Evolutionary conservation across 2,888 invertebrate species (phyloP), one percentile per base, ranked within the genome.

Genomic region (Diogma glabrata): DNA sequence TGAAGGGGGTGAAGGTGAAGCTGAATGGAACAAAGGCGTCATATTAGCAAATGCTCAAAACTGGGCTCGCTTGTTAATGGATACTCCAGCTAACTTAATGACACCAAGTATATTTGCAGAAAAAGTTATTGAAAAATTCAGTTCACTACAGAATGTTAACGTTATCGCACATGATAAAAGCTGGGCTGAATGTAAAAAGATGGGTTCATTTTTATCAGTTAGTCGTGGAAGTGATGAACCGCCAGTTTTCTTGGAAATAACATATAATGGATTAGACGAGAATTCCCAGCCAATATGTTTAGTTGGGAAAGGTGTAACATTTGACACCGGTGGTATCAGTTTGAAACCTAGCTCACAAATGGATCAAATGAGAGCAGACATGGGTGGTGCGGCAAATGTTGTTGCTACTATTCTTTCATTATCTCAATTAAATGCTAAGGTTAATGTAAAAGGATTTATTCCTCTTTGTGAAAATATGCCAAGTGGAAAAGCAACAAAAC

Each of bases 311-410:
- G 78, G 78, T 3, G 74, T 79, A 8, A 79, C 78, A 1, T 79
- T 78, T 63, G 79, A 81, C 63, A 82, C 82, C 60, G 88, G 88
- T 26, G 85, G 87, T 52, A 71, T 87, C 51, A 82, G 82, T 53
- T 63, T 87, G 53, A 86, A 84, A 63, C 70, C 77, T 33, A 10
- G 50, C 12, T 63, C 72, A n/a, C 74, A 76, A 36, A 78, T 87
- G 73, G 75, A 75, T 56, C 73, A 75, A 58, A 88, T 88, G 87
- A 74, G 84, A 54, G 87, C 82, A 1, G 89, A 90, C 61, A 88
- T 90, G 88, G 86, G 86, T 0, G 89, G 89, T 2, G 89, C 88
- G 1, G 89, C 89, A 1, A 81, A 82, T 60, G 84, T 86, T 3
- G 72, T 84, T 4, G 84, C 82, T 1, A 75, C 83, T 3, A 77